Percentiles rank a stretch among this genome's conserved stretches.
phyloP scores from a whole-genome alignment of 2,888 invertebrate genomes.

The Drosophila austrosaltans region DNA sequence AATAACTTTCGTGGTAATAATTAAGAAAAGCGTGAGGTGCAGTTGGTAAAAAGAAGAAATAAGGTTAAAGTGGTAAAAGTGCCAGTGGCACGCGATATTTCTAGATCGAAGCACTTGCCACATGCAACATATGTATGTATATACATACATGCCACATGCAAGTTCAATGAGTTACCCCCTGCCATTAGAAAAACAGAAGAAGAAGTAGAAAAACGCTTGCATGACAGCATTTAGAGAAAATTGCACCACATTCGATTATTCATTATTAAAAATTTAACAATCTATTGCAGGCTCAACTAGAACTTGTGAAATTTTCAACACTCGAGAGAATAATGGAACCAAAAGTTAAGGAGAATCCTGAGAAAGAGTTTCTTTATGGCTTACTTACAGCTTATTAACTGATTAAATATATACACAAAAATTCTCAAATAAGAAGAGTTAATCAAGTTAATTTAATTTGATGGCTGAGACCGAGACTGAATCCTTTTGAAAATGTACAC shows the following conservation, averaged over 20 bases:
- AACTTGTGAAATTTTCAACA: neutral
- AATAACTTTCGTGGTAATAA: constrained; percentile 7
- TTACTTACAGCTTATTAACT: neutral
- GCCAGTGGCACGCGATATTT: constrained; percentile 5
- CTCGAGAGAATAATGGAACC: neutral
- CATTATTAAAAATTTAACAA: neutral
- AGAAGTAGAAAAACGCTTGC: neutral
- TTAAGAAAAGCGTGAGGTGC: constrained; percentile 10
- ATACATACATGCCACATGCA: neutral
- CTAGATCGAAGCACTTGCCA: neutral
- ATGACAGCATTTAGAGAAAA: constrained; percentile 2
- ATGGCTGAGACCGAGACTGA: neutral
- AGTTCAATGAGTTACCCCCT: constrained; percentile 6
- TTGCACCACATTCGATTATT: constrained; percentile 1
- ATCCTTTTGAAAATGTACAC: constrained; percentile 6
- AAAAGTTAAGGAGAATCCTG: neutral
- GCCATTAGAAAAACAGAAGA: neutral
- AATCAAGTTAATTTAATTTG: constrained; percentile 4
- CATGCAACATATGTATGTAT: neutral
- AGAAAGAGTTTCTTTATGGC: neutral
- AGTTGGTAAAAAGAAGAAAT: neutral
- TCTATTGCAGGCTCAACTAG: neutral
- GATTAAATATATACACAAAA: neutral
- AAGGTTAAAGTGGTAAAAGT: constrained; percentile 9
- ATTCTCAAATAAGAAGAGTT: constrained; percentile 2